Conservation (phyloP, 2,797 vertebrate genomes). For the Chiloscyllium punctatum region DNA sequence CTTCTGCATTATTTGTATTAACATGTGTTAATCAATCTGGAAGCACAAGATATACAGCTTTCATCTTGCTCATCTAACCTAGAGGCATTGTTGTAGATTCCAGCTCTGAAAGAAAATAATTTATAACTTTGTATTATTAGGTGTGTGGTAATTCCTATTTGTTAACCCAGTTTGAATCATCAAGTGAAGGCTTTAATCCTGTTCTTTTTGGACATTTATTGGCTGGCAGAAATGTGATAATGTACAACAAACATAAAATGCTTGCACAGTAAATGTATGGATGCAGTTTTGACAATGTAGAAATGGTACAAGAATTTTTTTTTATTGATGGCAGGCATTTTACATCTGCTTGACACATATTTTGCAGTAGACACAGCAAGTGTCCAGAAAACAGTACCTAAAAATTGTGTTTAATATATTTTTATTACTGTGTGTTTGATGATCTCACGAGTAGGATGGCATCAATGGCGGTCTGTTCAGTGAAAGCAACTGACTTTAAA, state of each 20-base stretch:
- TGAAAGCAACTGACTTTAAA: not conserved
- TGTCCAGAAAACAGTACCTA: not conserved
- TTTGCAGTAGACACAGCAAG: not conserved
- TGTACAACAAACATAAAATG: not conserved
- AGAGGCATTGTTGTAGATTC: constrained; percentile 9
- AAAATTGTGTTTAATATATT: not conserved
- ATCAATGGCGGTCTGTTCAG: not conserved
- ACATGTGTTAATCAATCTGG: constrained; percentile 37
- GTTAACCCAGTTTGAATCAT: constrained; percentile 18
- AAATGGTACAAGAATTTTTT: not conserved
- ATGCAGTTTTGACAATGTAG: not conserved
- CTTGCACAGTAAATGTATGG: not conserved
- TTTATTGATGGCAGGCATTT: not conserved
- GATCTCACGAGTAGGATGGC: not conserved
- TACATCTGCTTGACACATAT: not conserved
- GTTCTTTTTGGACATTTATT: not conserved
- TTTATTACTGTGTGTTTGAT: not conserved
- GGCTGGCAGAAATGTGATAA: not conserved
- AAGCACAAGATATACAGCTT: constrained; percentile 35
- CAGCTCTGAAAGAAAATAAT: constrained; percentile 25
- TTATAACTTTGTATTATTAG: constrained; percentile 23
- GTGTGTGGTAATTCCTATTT: constrained; percentile 10
- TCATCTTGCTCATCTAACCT: constrained; percentile 30
- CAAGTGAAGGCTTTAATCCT: constrained; percentile 5
- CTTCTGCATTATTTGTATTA: constrained; percentile 32